phyloP scores from a whole-genome alignment of 2,113 vertebrate genomes.

The Heptranchias perlo region DNA sequence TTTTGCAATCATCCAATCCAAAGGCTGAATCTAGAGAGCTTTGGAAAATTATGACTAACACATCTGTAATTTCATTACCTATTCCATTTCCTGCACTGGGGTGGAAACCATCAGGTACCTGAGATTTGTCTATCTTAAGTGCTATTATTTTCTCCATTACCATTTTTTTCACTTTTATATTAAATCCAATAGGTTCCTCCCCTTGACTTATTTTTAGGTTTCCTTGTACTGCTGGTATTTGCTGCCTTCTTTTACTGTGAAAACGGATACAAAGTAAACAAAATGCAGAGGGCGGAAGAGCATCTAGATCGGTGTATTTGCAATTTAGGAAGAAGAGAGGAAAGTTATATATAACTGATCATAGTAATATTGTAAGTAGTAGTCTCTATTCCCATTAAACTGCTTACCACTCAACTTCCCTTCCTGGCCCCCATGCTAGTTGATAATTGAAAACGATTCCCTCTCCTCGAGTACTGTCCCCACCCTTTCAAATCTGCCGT shows the following conservation, averaged over 20 bases:
- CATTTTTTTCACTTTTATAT: not conserved
- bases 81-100: not conserved
- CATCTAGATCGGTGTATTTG: not conserved
- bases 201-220: not conserved
- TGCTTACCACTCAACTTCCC: not conserved
- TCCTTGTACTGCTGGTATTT: not conserved
- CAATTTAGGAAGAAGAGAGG: not conserved
- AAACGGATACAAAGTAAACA: not conserved
- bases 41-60: not conserved
- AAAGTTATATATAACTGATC: not conserved
- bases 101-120: not conserved
- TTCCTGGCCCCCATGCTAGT: not conserved
- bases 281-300: too few relatives aligned
- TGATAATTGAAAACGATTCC: not conserved
- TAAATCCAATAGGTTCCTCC: not conserved
- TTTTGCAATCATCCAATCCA: not conserved
- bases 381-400: not conserved
- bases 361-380: not conserved
- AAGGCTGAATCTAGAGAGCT: not conserved
- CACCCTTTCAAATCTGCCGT: not conserved
- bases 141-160: not conserved
- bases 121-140: not conserved
- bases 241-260: not conserved
- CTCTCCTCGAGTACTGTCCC: not conserved
- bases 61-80: not conserved